Conservation (phyloP, 2,888 invertebrate species). For the Ennomos quercinarius region DNA sequence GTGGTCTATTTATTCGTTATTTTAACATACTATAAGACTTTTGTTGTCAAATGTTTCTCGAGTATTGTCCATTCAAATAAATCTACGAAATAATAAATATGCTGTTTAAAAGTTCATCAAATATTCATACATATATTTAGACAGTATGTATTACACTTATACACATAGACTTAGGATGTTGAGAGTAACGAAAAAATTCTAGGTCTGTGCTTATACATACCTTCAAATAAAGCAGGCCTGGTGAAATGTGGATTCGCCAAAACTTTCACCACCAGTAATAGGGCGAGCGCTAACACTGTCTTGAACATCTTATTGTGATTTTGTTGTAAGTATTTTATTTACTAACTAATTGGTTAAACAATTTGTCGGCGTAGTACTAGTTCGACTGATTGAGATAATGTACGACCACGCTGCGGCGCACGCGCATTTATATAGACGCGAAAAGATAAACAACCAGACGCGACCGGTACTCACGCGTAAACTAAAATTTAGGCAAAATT, state of each 20-base stretch:
- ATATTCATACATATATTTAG: too few relatives aligned
- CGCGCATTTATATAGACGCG: conserved; percentile 57
- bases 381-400: conserved; percentile 42
- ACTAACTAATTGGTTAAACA: conserved; percentile 22
- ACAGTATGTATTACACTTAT: not conserved
- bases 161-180: too few relatives aligned
- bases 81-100: too few relatives aligned
- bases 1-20: too few relatives aligned
- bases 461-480: conserved; percentile 15
- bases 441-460: conserved; percentile 55
- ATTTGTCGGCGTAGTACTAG: conserved; percentile 36
- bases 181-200: too few relatives aligned
- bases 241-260: conserved; percentile 47
- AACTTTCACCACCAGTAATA: conserved; percentile 52
- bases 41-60: too few relatives aligned
- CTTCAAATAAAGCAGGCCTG: conserved; percentile 36
- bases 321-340: conserved; percentile 14
- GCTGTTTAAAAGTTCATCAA: too few relatives aligned
- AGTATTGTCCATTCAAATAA: too few relatives aligned
- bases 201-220: too few relatives aligned
- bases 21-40: too few relatives aligned
- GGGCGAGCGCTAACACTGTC: conserved; percentile 51
- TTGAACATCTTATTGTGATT: conserved; percentile 49
- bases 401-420: conserved; percentile 44
- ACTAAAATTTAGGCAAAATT: not conserved